Evolutionary conservation across 2,888 invertebrate genomes (phyloP), one percentile per base, ranked within the genome.

Genomic region (Drosophila formosana): DNA sequence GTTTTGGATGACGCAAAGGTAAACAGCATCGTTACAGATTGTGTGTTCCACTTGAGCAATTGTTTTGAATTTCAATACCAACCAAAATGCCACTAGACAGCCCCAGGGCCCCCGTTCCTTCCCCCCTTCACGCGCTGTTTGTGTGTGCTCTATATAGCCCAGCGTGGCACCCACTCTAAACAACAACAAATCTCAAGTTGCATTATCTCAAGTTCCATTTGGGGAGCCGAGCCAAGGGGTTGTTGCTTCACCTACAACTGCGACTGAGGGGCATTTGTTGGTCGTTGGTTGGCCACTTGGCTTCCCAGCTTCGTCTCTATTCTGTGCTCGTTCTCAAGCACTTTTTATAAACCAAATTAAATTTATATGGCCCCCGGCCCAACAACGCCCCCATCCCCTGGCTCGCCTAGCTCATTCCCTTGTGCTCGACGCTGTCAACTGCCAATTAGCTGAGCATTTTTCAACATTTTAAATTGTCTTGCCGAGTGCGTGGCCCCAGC

Each of bases 401-500:
- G 28, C 34, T 23, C 11, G 6, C 25, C 13, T 43, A 11, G 45
- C 62, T 50, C 78, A 58, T 60, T 66, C 60, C 43, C 52, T 32
- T 51, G 69, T 85, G 74, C 80, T 85, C 70, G 75, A 67, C 74
- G 81, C 82, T 82, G 82, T 82, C 82, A 82, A 85, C 86, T 83
- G 82, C 82, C 82, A 82, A 82, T 82, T 82, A 82, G 82, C 83
- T 82, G 82, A 82, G 82, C 82, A 82, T 82, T 82, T 82, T 82
- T 82, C 86, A 82, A 83, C 86, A 82, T 82, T 82, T 82, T 79
- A 82, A 82, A 82, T 86, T 82, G 82, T 82, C 83, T 82, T 86
- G 80, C 75, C 78, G 80, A 82, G 82, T 82, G 86, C 83, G 85
- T 82, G 75, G 69, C 78, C 78, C 75, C 65, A 60, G 57, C 75